Evolutionary conservation across 2,888 invertebrate genomes (phyloP), one percentile per base, ranked within the genome.

Genomic region (Hyposoter didymator): DNA sequence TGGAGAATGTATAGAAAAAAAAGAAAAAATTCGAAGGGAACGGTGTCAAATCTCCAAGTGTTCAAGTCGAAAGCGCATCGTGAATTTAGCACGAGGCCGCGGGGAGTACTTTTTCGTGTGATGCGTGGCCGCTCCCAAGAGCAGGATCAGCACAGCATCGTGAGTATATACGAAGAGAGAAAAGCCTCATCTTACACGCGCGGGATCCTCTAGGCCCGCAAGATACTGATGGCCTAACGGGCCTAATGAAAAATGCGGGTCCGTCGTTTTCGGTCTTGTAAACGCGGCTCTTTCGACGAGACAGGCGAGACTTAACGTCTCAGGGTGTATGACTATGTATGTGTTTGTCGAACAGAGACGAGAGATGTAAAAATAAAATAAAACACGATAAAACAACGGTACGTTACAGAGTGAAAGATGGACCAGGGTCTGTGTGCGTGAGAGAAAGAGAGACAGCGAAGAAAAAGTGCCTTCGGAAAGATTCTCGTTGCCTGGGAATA

Each of bases 41-140:
- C 82, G 85, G 85, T 85, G 85, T 82, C 85, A 85, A 85, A 85
- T 89, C 88, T 87, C 86, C 79, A 75, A 52, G 85, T 79, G 87
- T 82, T 88, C 83, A 79, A 79, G 86, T 84, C 82, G 86, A 84
- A 86, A 85, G 87, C 90, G 87, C 82, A 84, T 84, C 84, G 81
- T 75, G 82, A 85, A 82, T 79, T 85, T 82, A 75, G 85, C 79
- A 85, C 86, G 86, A 86, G 86, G 84, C 81, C 86, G 81, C 45
- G 78, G 80, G 47, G 76, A 82, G 72, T 67, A 35, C 28, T 78
- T 43, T 78, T 66, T 66, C 75, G 59, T 69, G 55, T 22, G 49
- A 55, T 73, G 67, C 69, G 45, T 55, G 76, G 81, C 84, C 84
- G 84, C 81, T 84, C 84, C 84, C 86, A 84, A 49, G 67, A 84